Evolutionary conservation across 2,888 invertebrate species (phyloP).

Genomic region (Lasius fuliginosus): DNA sequence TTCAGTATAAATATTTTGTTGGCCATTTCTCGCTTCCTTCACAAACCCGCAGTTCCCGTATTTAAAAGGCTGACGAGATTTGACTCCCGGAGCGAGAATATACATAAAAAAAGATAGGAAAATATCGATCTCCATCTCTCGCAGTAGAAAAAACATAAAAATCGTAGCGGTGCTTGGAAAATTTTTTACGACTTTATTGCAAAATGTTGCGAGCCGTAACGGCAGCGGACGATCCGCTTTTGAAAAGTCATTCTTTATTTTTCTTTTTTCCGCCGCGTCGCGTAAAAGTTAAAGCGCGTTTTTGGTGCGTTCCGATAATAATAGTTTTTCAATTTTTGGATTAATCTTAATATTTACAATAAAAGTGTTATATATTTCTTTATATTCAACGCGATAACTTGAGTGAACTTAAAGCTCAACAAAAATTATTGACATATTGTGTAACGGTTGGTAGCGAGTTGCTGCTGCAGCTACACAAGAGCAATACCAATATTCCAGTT

Average conservation of each 20-base stretch:
- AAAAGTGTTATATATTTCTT: constrained; percentile 1
- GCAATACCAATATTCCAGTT: neutral
- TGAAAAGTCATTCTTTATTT: constrained; percentile 30
- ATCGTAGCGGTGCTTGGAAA: constrained; percentile 25
- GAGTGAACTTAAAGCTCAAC: neutral
- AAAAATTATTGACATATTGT: constrained; percentile 17
- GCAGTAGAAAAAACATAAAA: constrained; percentile 49
- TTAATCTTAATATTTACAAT: constrained; percentile 45
- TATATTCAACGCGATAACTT: neutral
- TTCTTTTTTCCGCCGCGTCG: constrained; percentile 10
- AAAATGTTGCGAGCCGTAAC: constrained; percentile 48
- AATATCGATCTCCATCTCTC: constrained; percentile 24
- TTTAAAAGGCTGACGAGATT: constrained; percentile 49
- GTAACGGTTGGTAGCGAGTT: neutral
- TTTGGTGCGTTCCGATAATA: constrained; percentile 12
- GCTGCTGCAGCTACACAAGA: neutral
- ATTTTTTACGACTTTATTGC: constrained; percentile 56
- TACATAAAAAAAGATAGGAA: constrained; percentile 38
- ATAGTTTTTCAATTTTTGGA: constrained; percentile 32
- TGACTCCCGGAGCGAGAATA: constrained; percentile 28
- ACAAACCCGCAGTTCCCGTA: neutral
- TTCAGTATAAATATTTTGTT: constrained; percentile 45
- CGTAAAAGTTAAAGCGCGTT: constrained; percentile 33
- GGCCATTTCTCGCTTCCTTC: constrained; percentile 42
- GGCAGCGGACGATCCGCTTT: constrained; percentile 42